Evolutionary conservation across 2,888 invertebrate genomes (phyloP).

Genomic region (Thumatha senex): DNA sequence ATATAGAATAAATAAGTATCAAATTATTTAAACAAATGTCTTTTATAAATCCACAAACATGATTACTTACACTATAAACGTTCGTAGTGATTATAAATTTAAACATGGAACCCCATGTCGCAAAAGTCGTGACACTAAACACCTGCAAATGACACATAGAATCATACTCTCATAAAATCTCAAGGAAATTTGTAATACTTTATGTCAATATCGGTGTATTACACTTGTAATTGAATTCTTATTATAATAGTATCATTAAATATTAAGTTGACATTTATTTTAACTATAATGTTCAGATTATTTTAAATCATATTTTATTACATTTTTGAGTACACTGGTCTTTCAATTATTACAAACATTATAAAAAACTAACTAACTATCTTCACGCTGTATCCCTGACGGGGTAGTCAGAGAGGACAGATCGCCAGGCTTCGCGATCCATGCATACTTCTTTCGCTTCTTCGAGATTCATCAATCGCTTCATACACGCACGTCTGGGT

Average conservation of each 20-base stretch:
- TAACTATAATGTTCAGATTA: no score
- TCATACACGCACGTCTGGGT: no score
- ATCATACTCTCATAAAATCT: conserved; percentile 14
- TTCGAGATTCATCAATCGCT: no score
- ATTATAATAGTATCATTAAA: neutral
- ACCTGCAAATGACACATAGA: conserved; percentile 27
- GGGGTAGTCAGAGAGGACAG: no score
- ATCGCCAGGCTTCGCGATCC: no score
- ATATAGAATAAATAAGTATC: conserved; percentile 3
- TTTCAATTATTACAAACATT: no score
- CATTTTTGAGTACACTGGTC: no score
- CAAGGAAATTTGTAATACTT: conserved; percentile 4
- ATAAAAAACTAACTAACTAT: no score
- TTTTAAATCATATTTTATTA: no score
- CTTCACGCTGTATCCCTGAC: no score
- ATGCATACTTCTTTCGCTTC: no score
- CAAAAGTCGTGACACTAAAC: conserved; percentile 23
- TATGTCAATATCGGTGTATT: conserved; percentile 4
- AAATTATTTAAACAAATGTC: conserved; percentile 11
- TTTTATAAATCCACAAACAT: conserved; percentile 25
- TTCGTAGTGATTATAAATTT: conserved; percentile 28
- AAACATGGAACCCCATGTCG: conserved; percentile 31
- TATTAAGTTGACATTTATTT: neutral
- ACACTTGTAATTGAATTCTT: conserved; percentile 11
- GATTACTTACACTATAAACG: conserved; percentile 13